Base-by-base conservation (phyloP, 2,888 invertebrate species). In the Agrotis puta region DNA sequence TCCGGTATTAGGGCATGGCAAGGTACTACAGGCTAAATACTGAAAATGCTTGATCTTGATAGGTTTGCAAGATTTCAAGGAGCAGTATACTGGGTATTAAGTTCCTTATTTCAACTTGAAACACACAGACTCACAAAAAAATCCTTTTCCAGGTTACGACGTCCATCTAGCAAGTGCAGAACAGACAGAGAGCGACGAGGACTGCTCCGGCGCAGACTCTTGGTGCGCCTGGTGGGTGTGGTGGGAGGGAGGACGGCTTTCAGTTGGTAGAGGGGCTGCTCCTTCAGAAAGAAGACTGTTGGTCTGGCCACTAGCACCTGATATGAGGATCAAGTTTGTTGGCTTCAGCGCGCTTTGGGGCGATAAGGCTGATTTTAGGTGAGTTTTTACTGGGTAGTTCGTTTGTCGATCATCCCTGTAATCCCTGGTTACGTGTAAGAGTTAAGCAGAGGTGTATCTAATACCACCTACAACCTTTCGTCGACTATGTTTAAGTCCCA, bases 201-300 rank as follows among this genome's bases (percentile, higher is more conserved):
- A 96, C 77, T 95, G 95, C 39, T 85, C 92, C 0, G 90, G 93
- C 0, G 83, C 96, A 74, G 90, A 89, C 45, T 93, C 96, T 0
- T 97, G 97, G 96, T 96, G 96, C 74, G 97, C 97, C 0, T 97
- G 97, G 94, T 97, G 97, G 97, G 95, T 97, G n/a, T 97, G 97
- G 90, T 97, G 97, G 97, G 97, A 97, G 72, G 96, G 96, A 0
- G 97, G 97, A 0, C 90, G 95, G 14, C 90, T 97, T 20, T 94
- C 96, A 0, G 96, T 97, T 18, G 97, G 97, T 0, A 90, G 94
- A 5, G 97, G 97, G 0, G 96, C 97, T 0, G 92, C 94, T 0
- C 96, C 97, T 0, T 93, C 96, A 0, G 96, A 97, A 80, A 91
- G 96, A 27, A 93, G 97, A 6, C 91, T 97, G 14, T 91, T 97